Evolutionary conservation across 2,113 vertebrate species (phyloP).

Genomic region (Pica pica): DNA sequence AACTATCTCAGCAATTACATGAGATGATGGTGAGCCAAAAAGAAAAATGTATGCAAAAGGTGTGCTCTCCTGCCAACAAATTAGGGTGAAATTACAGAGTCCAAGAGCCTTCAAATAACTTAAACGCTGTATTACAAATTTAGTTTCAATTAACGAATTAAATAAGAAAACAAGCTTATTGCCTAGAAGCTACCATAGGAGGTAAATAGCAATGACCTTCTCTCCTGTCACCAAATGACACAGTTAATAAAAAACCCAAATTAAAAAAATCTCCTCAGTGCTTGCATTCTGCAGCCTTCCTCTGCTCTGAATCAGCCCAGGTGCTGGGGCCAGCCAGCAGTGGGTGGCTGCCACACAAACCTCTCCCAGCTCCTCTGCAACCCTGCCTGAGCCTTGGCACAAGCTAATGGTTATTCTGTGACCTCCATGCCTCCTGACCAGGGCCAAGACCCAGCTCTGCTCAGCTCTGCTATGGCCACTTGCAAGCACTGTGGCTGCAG

Average conservation of each 20-base stretch:
- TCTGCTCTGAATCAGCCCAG: accelerated
- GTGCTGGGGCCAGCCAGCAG: accelerated
- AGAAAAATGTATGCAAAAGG: slow-evolving; percentile 25
- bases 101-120: neutral
- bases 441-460: accelerated
- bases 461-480: accelerated
- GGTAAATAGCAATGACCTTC: neutral
- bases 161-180: neutral
- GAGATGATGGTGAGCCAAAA: slow-evolving; percentile 9
- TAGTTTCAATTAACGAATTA: slow-evolving; percentile 43
- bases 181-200: neutral
- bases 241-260: neutral
- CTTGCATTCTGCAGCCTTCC: neutral
- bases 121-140: slow-evolving; percentile 3
- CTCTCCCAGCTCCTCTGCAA: neutral
- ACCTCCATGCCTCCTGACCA: neutral
- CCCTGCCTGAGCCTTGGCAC: slow-evolving; percentile 8
- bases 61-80: slow-evolving; percentile 23
- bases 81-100: slow-evolving; percentile 28
- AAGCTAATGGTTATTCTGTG: neutral
- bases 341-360: neutral
- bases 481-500: accelerated
- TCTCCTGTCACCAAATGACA: neutral
- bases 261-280: neutral
- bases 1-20: slow-evolving; percentile 17